Evolutionary conservation across 2,113 vertebrate genomes (phyloP), one percentile per base, ranked within the genome.

Genomic region (Andinoacara biseriatus): DNA sequence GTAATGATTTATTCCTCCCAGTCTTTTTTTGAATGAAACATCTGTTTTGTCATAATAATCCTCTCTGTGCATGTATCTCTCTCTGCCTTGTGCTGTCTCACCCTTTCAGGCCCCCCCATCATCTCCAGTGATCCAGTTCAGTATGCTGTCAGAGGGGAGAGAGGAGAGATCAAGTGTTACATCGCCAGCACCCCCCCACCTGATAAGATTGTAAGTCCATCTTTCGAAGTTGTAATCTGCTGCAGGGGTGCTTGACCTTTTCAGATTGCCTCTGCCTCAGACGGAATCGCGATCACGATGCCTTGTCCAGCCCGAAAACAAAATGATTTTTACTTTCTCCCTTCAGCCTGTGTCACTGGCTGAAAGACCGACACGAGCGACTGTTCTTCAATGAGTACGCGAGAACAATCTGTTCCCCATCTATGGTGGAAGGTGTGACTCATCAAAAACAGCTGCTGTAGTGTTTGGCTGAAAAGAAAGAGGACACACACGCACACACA

Each of bases 131-230:
- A 99, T 59, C 88, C 96, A 0, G 94, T 97, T 67, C 98, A 99
- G 92, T 98, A 96, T 0, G 97, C 98, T 0, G 96, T 95, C 8
- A 94, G 97, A n/a, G 98, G 98, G 0, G 96, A 97, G 46, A 95
- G 96, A 1, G 98, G 98, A 18, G 97, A 97, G 86, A 97, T 99
- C 91, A 97, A 98, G 74, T 99, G 98, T 57, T 98, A 97, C 95
- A 99, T 99, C 10, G 97, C 97, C 72, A 99, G 98, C 95, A 98
- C 97, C 0, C 98, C 98, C 0, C 97, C 97, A 0, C 98, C 98
- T 0, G 98, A 99, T 92, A 97, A 97, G 92, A 99, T 98, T 13
- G 98, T 99, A 94, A 98, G 98, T 97, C 74, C 78, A 63, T 60
- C 76, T 78, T 63, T 63, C 33, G 77, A 78, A 79, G 85, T 79